These are phyloP conservation scores for Phacellophora camtschatica DNA, from an alignment of 30 jellyfish, hydroid and myxozoan genomes.

Conservation along the genomic window DNA sequence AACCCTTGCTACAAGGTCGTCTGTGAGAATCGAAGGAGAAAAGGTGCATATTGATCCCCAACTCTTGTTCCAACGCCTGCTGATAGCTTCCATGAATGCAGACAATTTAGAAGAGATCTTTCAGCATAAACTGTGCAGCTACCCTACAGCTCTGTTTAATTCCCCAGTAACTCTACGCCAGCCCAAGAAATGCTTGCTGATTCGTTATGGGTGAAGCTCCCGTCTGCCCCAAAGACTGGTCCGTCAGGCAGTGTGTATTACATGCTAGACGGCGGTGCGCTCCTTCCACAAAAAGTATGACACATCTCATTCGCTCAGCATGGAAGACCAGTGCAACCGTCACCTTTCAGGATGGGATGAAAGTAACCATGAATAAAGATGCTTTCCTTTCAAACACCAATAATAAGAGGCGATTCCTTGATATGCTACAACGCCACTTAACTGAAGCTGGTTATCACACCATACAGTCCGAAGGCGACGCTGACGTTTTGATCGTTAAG, in stretches of 20 bases:
- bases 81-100: not conserved
- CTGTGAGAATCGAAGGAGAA: slow-evolving; percentile 38
- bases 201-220: not conserved
- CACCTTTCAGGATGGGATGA: not conserved
- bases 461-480: slow-evolving; percentile 8
- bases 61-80: slow-evolving; percentile 25
- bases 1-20: not conserved
- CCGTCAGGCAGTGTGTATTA: not conserved
- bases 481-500: slow-evolving; percentile 19
- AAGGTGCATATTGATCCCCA: slow-evolving; percentile 37
- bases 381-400: not conserved
- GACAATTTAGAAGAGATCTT: not conserved
- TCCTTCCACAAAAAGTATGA: not conserved
- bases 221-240: not conserved
- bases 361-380: slow-evolving; percentile 2
- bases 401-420: slow-evolving; percentile 10
- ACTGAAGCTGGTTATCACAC: not conserved
- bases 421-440: not conserved
- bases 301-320: not conserved
- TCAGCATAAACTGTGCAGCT: slow-evolving; percentile 33
- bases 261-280: not conserved
- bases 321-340: not conserved
- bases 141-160: slow-evolving; percentile 30
- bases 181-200: not conserved
- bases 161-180: not conserved